phyloP scores from a whole-genome alignment of 30 jellyfish, hydroid and myxozoan genomes.

The Nemopilema nomurai region DNA sequence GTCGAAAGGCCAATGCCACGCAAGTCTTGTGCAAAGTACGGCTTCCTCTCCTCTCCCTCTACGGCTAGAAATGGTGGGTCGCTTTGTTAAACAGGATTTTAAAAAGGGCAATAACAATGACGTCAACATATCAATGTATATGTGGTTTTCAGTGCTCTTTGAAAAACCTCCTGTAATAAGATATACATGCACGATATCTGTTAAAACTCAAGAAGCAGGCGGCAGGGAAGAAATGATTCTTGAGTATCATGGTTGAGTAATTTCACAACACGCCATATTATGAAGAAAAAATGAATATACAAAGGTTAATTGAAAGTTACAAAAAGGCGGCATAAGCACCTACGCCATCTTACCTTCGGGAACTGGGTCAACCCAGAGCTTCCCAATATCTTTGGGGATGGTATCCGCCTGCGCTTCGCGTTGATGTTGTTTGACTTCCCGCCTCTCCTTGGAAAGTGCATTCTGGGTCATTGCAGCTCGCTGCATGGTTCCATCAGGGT shows the following conservation, averaged over 20 bases:
- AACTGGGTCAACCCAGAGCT: conserved; percentile 98
- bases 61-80: conserved; percentile 46
- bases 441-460: conserved; percentile 94
- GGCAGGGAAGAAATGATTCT: too few species aligned
- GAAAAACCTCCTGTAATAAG: too few species aligned
- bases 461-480: conserved; percentile 97
- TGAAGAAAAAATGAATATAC: neutral
- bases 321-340: neutral
- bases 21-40: conserved; percentile 96
- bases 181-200: too few species aligned
- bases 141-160: neutral
- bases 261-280: too few species aligned
- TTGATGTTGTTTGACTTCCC: conserved; percentile 90
- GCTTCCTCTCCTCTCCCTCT: conserved; percentile 95
- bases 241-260: too few species aligned
- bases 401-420: conserved; percentile 98
- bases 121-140: neutral
- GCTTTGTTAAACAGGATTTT: neutral
- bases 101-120: neutral
- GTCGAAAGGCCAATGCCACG: conserved; percentile 83
- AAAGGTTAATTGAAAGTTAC: neutral
- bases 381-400: conserved; percentile 93
- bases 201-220: too few species aligned
- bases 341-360: conserved; percentile 76
- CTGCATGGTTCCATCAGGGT: conserved; percentile 98